Conservation (phyloP, 2,888 invertebrate genomes). For the Hybos culiciformis region DNA sequence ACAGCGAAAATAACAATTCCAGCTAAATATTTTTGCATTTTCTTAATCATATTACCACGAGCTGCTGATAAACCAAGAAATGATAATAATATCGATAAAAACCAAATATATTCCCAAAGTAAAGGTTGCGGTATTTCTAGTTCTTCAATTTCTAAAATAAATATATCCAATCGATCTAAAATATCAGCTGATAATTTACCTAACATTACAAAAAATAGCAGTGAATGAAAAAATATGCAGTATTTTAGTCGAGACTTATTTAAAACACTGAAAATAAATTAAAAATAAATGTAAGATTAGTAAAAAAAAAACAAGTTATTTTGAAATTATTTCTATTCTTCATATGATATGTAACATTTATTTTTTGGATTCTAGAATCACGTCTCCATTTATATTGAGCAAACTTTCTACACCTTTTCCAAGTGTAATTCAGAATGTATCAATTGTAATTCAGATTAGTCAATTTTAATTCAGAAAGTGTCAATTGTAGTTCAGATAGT, state of each 20-base stretch:
- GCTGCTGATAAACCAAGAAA: slow-evolving; percentile 77
- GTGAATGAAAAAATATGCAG: slow-evolving; percentile 85
- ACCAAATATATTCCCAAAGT: slow-evolving; percentile 89
- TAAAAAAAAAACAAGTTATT: too few species aligned
- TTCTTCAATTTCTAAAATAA: slow-evolving; percentile 87
- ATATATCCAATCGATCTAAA: slow-evolving; percentile 83
- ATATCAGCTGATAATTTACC: slow-evolving; percentile 84
- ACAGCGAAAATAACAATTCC: slow-evolving; percentile 68
- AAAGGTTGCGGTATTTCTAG: slow-evolving; percentile 71
- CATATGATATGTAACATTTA: too few species aligned
- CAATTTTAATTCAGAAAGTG: too few species aligned
- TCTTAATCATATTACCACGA: slow-evolving; percentile 65
- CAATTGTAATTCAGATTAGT: too few species aligned
- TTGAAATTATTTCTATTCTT: too few species aligned
- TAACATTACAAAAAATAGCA: slow-evolving; percentile 79
- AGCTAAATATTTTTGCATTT: slow-evolving; percentile 65
- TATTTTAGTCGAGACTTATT: slow-evolving; percentile 93
- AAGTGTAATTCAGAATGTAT: too few species aligned
- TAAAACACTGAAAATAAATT: slow-evolving; percentile 62
- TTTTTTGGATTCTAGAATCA: too few species aligned
- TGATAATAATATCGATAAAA: slow-evolving; percentile 65
- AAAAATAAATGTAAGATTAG: slow-evolving; percentile 11
- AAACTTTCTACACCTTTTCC: too few species aligned
- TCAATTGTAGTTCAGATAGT: too few species aligned
- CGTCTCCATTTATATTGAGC: too few species aligned